Evolutionary conservation across 2,888 invertebrate genomes (phyloP), one percentile per base, ranked within the genome.

Genomic region (Aphrophora alni): DNA sequence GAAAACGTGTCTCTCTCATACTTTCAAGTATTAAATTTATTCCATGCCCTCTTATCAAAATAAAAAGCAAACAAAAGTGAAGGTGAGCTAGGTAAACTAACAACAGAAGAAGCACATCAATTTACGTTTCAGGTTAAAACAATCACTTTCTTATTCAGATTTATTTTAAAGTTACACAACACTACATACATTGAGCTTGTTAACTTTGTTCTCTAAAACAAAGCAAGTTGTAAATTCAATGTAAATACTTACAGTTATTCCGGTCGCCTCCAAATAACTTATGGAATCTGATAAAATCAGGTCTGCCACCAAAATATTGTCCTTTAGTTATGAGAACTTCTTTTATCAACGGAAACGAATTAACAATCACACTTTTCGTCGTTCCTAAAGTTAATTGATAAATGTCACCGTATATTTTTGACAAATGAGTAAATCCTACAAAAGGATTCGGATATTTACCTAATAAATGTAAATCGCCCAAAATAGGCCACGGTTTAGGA

Each of bases 211-310:
- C 33, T 8, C 8, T 33, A 33, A 33, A 5, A 33, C 8, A 33
- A 33, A 33, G n/a, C n/a, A n/a, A n/a, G n/a, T 33, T 33, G 33
- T 8, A 33, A 33, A 33, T 33, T 3, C 3, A 33, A 33, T 33
- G 33, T 33, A 33, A 33, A 28, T 88, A 93, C 96, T 95, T 89
- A 96, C 96, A 96, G 87, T 96, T 95, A 88, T 95, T 95, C 79
- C 95, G 90, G 88, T 96, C 94, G 38, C 95, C 95, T 33, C 95
- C 95, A 87, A 97, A 96, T 10, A 96, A 92, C 84, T 93, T 91
- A 86, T 95, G 93, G 87, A 95, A 96, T 24, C 97, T 89, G 84
- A 93, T 87, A 87, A 96, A 96, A 87, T 96, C 93, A 0, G 96
- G 96, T 12, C 97, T 90, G 14, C 95, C 95, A 0, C 95, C 95